A percentile compares a stretch with the other conserved stretches of the same genome.
These are phyloP conservation scores for Rattus rattus DNA, from an alignment of 2,113 vertebrate genomes.

Conservation along the genomic window DNA sequence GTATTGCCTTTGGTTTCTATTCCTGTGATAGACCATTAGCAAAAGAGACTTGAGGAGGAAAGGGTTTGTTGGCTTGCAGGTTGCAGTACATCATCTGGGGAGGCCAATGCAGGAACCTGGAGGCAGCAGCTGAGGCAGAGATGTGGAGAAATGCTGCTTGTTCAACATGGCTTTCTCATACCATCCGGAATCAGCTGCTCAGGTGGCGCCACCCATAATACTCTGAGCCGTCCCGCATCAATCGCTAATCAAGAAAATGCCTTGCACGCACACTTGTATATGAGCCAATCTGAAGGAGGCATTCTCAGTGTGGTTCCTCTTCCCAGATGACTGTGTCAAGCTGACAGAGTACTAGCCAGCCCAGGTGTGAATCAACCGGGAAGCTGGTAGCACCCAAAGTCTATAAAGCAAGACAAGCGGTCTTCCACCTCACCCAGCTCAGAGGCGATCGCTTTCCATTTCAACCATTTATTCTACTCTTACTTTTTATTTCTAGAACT, in stretches of 20 bases:
- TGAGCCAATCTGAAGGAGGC: background rate
- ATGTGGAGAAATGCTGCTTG: background rate
- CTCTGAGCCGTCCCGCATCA: background rate
- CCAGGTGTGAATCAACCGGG: background rate
- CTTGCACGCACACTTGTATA: background rate
- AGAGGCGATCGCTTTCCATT: background rate
- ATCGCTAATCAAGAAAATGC: background rate
- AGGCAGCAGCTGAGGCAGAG: background rate
- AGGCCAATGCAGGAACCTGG: background rate
- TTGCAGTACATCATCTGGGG: background rate
- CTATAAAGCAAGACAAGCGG: background rate
- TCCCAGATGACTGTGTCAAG: background rate
- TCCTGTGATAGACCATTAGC: background rate
- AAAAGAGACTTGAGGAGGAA: background rate
- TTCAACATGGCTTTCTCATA: background rate
- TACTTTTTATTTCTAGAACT: background rate
- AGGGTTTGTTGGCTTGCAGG: background rate
- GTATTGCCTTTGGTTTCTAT: too few species aligned
- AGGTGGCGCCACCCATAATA: background rate
- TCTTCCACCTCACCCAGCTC: background rate
- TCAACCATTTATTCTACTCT: constrained; percentile 1
- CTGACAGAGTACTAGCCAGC: background rate
- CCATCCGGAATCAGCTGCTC: background rate
- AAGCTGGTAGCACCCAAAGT: background rate
- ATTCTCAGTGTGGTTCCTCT: background rate